phyloP scores from a whole-genome alignment of 1,140 invertebrate species.

The Wiebesia pumilae region DNA sequence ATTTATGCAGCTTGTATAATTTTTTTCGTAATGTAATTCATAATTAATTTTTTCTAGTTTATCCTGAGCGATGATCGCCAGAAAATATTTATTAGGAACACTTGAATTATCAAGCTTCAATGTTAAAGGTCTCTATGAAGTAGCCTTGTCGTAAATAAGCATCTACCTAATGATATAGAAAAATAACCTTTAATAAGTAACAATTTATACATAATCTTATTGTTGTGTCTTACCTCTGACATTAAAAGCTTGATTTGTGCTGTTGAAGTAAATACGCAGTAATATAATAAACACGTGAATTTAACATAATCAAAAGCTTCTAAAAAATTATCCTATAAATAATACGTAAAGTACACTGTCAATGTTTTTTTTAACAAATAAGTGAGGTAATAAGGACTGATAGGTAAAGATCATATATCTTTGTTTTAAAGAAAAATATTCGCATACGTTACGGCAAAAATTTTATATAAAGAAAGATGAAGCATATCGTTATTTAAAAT shows the following conservation, averaged over 20 bases:
- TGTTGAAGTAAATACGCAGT: background rate
- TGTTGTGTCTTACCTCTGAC: background rate
- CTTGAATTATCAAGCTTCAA: background rate
- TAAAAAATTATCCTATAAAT: background rate
- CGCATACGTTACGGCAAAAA: background rate
- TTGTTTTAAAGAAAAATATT: background rate
- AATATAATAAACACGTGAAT: background rate
- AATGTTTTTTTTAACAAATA: slow-evolving; percentile 1
- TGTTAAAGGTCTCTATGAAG: background rate
- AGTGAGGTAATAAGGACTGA: slow-evolving; percentile 5
- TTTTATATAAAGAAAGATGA: background rate
- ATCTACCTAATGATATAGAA: background rate
- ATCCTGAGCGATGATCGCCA: no score
- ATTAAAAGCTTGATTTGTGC: background rate
- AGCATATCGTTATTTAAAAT: background rate
- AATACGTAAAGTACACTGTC: background rate
- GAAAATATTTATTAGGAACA: background rate
- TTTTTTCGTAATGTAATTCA: background rate
- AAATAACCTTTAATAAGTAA: background rate
- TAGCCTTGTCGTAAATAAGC: background rate
- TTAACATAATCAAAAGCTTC: background rate
- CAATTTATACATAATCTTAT: background rate
- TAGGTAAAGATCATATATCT: background rate
- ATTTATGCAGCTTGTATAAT: background rate
- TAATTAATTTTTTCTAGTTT: background rate